A percentile compares a stretch with the other conserved stretches of the same genome.
phyloP scores from a whole-genome alignment of 2,888 invertebrate genomes.

The Acrobasis suavella region DNA sequence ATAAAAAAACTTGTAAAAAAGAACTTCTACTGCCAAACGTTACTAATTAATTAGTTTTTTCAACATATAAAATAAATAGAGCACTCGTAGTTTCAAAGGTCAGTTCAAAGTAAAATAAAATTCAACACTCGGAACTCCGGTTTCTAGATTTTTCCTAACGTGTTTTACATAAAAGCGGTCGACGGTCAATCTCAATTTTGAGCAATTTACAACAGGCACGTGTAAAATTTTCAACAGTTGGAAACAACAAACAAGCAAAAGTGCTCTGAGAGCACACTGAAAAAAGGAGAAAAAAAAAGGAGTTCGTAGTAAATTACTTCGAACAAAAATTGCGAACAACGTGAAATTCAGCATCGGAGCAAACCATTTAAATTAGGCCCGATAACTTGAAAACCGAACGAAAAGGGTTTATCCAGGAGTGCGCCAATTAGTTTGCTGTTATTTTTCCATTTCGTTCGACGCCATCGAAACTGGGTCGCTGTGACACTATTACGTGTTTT shows the following conservation, averaged over 20 bases:
- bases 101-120: not conserved
- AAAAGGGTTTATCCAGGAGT: slow-evolving; percentile 77
- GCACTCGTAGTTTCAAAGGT: not conserved
- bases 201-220: slow-evolving; percentile 15
- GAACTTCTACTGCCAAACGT: too few relatives aligned
- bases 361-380: slow-evolving; percentile 78
- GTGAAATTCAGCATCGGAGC: slow-evolving; percentile 63
- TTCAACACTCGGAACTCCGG: not conserved
- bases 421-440: slow-evolving; percentile 80
- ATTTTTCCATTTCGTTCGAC: slow-evolving; percentile 73
- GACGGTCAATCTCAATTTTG: slow-evolving; percentile 15
- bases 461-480: slow-evolving; percentile 64
- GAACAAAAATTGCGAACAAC: slow-evolving; percentile 54
- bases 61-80: too few relatives aligned
- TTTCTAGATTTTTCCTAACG: not conserved
- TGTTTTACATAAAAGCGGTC: slow-evolving; percentile 20
- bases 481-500: slow-evolving; percentile 39
- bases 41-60: too few relatives aligned
- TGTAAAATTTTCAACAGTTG: slow-evolving; percentile 14
- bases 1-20: too few relatives aligned
- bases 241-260: slow-evolving; percentile 25
- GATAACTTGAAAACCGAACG: slow-evolving; percentile 76
- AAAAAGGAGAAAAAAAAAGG: slow-evolving; percentile 41
- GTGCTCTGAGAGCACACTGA: slow-evolving; percentile 22
- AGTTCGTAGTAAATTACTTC: slow-evolving; percentile 36